Percentiles rank a stretch among this genome's conserved stretches.
phyloP scores from a whole-genome alignment of 2,113 vertebrate genomes.

The Lamprotornis superbus region DNA sequence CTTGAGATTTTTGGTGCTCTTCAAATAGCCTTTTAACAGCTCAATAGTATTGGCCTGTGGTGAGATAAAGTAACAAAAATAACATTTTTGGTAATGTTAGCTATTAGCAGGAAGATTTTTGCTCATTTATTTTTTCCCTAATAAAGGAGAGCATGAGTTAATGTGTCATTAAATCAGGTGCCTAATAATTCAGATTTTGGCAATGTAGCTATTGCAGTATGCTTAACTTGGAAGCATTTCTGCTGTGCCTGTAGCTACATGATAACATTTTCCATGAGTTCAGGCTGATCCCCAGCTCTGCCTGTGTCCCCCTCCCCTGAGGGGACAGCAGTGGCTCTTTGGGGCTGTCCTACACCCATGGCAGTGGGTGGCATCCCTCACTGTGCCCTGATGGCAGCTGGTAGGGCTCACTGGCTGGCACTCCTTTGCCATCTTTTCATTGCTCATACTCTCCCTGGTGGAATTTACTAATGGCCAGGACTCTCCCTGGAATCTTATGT shows the following conservation, averaged over 20 bases:
- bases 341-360: accelerated
- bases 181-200: neutral
- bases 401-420: neutral
- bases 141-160: neutral
- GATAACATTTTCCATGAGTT: neutral
- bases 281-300: neutral
- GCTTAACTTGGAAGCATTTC: neutral
- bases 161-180: neutral
- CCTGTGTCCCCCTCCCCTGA: neutral
- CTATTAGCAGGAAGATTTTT: neutral
- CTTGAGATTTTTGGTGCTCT: neutral
- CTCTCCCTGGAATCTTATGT: neutral
- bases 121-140: neutral
- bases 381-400: neutral
- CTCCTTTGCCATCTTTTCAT: neutral
- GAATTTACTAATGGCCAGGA: neutral
- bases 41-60: neutral
- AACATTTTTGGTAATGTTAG: neutral
- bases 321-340: neutral
- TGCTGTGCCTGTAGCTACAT: neutral
- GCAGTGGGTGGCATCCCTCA: neutral
- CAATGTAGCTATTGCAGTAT: neutral
- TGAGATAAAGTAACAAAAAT: neutral
- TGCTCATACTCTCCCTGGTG: neutral
- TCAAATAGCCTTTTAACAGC: neutral